Evolutionary conservation across 2,797 vertebrate genomes (phyloP), one percentile per base, ranked within the genome.

Genomic region (Poecile montanus): DNA sequence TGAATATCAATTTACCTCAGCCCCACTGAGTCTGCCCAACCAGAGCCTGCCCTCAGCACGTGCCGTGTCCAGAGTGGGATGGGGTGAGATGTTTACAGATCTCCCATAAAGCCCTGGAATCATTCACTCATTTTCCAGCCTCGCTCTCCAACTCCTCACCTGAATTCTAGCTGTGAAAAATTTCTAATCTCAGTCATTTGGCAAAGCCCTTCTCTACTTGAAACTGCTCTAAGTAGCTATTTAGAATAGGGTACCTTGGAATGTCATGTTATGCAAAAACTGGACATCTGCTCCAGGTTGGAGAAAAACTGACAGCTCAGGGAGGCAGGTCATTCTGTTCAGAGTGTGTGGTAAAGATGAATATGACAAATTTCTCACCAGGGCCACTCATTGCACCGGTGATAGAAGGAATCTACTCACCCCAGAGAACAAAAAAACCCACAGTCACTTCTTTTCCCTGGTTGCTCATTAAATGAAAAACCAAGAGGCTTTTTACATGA

Each of bases 401-500:
- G 9, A 57, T 6, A 86, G 45, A 57, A 83, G 32, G 19, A 67
- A 3, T 50, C 23, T 83, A 34, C 34, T 61, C 8, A 44, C 1
- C 1, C 4, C 22, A 88, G 26, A 68, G 23, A 77, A 50, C 5
- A 58, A 51, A 13, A 36, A 23, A 14, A 0, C 1, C 1, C 11
- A 21, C 14, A 66, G 30, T 48, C 2, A 22, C 30, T 76, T 74
- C 2, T 89, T 85, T 73, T 60, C 17, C 7, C 12, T 74, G 26
- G 2, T 54, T 30, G 19, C 3, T 86, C 8, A 5, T 54, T 68
- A 58, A 58, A 68, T 36, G n/a, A 75, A 93, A 91, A 84, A 7
- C 7, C 6, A 2, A 78, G 11, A 18, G 23, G 4, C 7, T 73
- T 88, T 91, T 26, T 38, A 57, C 75, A 53, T 60, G 12, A 40